phyloP scores from a whole-genome alignment of 2,113 vertebrate species.

The Dolichallabes microphthalmus region DNA sequence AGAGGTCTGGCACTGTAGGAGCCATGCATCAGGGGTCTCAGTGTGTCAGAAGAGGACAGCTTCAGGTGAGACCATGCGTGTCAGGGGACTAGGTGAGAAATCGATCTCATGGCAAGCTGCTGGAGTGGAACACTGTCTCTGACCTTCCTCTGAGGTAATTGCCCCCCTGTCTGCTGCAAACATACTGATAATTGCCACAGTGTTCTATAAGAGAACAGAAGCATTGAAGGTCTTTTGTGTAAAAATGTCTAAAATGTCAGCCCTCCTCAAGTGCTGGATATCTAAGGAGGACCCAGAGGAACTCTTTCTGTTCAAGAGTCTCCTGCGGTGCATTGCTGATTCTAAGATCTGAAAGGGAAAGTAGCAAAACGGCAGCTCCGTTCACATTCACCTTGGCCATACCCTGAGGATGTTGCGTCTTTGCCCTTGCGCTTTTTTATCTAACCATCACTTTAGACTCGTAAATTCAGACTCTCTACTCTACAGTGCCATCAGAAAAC shows the following conservation, averaged over 20 bases:
- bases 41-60: constrained; percentile 29
- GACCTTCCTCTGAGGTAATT: constrained; percentile 49
- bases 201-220: constrained; percentile 24
- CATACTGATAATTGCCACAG: constrained; percentile 43
- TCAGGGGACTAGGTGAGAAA: constrained; percentile 35
- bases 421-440: constrained; percentile 37
- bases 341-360: constrained; percentile 29
- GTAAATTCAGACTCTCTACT: constrained; percentile 27
- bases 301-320: constrained; percentile 2
- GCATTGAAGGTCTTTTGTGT: constrained; percentile 43
- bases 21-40: constrained; percentile 16
- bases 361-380: constrained; percentile 22
- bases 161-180: constrained; percentile 46
- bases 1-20: neutral
- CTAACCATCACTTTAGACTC: constrained; percentile 35
- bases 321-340: constrained; percentile 30
- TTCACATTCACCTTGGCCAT: constrained; percentile 36
- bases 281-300: constrained; percentile 40
- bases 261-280: constrained; percentile 40
- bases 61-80: constrained; percentile 30
- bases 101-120: constrained; percentile 39
- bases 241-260: constrained; percentile 49
- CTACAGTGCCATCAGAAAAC: constrained; percentile 45
- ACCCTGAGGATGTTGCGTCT: constrained; percentile 30
- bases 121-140: constrained; percentile 44